These are phyloP conservation scores for Trachymyrmex septentrionalis DNA, from an alignment of 1,140 invertebrate genomes.

Conservation along the genomic window DNA sequence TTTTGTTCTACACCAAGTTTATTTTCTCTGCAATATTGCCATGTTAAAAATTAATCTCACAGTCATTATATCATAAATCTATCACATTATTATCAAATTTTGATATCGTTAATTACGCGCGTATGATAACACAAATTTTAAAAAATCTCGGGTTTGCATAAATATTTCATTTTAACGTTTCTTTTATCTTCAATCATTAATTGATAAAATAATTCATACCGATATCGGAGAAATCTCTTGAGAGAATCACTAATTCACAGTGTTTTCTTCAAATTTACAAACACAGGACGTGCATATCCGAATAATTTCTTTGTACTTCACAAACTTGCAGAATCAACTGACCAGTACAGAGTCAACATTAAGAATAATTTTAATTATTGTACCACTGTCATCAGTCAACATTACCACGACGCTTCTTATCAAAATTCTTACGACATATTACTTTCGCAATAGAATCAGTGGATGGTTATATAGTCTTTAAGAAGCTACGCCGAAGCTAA, in stretches of 20 bases:
- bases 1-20: neutral
- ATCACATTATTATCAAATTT: neutral
- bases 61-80: constrained; percentile 3
- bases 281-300: neutral
- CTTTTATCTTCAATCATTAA: neutral
- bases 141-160: neutral
- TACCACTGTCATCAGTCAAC: neutral
- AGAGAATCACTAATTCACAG: neutral
- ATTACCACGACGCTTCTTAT: neutral
- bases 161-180: neutral
- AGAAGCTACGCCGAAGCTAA: constrained; percentile 29
- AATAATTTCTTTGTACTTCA: neutral
- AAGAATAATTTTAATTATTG: neutral
- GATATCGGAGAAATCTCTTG: neutral
- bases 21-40: constrained; percentile 17
- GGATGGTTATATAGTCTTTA: constrained; percentile 21
- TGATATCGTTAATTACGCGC: neutral
- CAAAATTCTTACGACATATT: constrained; percentile 14
- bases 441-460: constrained; percentile 21
- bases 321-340: neutral
- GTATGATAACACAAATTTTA: neutral
- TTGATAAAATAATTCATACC: neutral
- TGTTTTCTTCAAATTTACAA: neutral
- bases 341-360: too few species aligned
- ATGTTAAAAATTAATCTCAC: neutral